Conservation (phyloP, 2,797 vertebrate genomes). For the Fistularia commersonii region DNA sequence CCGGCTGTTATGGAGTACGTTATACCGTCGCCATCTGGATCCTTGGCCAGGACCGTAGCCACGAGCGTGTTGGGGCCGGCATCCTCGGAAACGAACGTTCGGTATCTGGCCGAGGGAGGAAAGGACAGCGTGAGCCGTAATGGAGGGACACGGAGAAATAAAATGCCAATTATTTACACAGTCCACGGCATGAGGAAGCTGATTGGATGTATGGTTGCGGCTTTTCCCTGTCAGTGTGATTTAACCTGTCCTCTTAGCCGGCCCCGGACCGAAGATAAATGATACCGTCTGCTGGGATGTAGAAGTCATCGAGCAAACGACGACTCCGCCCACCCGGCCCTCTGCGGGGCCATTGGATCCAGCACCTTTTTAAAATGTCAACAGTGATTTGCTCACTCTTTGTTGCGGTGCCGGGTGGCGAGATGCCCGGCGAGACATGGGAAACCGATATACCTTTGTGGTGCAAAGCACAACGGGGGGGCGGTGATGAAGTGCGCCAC, state of each 20-base stretch:
- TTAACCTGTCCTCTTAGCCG: conserved; percentile 64
- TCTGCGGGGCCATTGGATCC: conserved; percentile 66
- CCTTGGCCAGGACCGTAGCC: conserved; percentile 85
- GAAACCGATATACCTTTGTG: conserved; percentile 52
- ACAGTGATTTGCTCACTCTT: conserved; percentile 70
- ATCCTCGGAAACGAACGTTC: conserved; percentile 89
- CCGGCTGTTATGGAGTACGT: conserved; percentile 83
- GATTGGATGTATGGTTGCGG: conserved; percentile 58
- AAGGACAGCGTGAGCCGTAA: conserved; percentile 1
- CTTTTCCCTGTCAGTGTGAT: conserved; percentile 65
- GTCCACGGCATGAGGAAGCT: conserved; percentile 39
- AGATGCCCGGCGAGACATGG: conserved; percentile 51
- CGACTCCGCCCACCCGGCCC: conserved; percentile 50
- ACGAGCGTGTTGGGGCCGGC: conserved; percentile 87
- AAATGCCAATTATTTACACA: conserved; percentile 39
- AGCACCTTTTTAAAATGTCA: conserved; percentile 75
- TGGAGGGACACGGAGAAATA: conserved; percentile 14
- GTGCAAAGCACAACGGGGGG: conserved; percentile 36
- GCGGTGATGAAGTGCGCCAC: conserved; percentile 46
- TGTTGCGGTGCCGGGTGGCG: conserved; percentile 44
- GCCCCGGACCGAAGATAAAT: conserved; percentile 59
- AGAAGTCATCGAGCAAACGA: conserved; percentile 69
- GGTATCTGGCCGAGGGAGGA: conserved; percentile 71
- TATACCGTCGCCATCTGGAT: conserved; percentile 87
- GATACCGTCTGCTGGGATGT: conserved; percentile 63